phyloP scores from a whole-genome alignment of 2,113 vertebrate species.

The Rhizomys pruinosus region DNA sequence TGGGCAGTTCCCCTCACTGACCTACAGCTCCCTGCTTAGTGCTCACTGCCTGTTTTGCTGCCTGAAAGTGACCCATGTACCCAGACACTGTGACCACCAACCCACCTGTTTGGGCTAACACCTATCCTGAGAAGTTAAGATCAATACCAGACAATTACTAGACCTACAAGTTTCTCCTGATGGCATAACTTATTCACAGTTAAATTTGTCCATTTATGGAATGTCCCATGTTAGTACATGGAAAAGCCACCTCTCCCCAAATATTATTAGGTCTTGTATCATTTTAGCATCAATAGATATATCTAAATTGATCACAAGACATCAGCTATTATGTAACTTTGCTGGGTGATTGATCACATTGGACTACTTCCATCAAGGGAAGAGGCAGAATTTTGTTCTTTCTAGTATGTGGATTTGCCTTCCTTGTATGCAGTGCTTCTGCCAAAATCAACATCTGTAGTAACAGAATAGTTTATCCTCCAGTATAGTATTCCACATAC shows the following conservation, averaged over 20 bases:
- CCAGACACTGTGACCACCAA: too few relatives aligned
- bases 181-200: neutral
- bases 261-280: neutral
- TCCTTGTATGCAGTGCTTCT: neutral
- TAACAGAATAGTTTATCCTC: neutral
- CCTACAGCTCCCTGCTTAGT: neutral
- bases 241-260: neutral
- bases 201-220: neutral
- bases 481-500: neutral
- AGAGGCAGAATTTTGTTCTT: neutral
- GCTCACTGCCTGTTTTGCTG: neutral
- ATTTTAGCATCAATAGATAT: neutral
- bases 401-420: neutral
- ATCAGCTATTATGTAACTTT: neutral
- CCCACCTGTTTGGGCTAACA: neutral
- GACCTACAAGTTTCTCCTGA: neutral
- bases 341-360: neutral
- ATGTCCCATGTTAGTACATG: neutral
- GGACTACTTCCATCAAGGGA: neutral
- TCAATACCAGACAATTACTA: neutral
- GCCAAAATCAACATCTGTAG: neutral
- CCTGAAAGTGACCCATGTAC: neutral
- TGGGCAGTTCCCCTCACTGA: neutral
- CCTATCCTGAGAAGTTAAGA: neutral
- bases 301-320: neutral